These are phyloP conservation scores for Listrodromus nycthemerus DNA, from an alignment of 2,888 invertebrate species.

Conservation along the genomic window DNA sequence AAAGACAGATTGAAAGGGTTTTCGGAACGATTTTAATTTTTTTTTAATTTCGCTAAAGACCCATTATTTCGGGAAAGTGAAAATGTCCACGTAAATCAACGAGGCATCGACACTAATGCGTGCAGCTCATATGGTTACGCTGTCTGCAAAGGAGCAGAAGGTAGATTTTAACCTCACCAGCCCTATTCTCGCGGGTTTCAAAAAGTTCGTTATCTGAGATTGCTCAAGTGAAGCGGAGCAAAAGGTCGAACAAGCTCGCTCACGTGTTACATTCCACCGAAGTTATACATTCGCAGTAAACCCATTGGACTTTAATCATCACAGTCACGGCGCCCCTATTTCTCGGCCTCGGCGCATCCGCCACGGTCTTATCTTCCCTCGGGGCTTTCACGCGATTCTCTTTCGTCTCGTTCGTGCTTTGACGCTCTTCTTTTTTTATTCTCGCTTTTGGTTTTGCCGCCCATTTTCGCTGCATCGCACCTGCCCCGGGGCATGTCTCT, in stretches of 20 bases:
- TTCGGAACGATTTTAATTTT: neutral
- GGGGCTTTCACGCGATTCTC: constrained; percentile 6
- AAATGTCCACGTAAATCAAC: too few species aligned
- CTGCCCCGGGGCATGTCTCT: neutral
- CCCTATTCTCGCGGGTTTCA: neutral
- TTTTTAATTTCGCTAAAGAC: neutral
- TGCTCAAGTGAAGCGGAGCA: neutral
- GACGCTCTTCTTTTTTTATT: neutral
- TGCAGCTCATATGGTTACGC: neutral
- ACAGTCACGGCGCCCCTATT: constrained; percentile 11
- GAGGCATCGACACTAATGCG: too few species aligned
- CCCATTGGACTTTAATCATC: constrained; percentile 37
- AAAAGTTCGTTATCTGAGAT: neutral
- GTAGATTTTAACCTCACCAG: neutral
- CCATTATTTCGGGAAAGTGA: neutral
- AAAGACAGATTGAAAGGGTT: too few species aligned
- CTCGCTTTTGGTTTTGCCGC: constrained; percentile 1
- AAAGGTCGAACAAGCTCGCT: neutral
- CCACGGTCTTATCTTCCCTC: constrained; percentile 15
- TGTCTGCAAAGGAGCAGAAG: neutral
- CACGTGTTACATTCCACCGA: neutral
- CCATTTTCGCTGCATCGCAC: neutral
- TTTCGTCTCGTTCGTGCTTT: neutral
- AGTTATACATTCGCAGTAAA: constrained; percentile 5
- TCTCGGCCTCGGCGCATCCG: neutral